These are phyloP conservation scores for Dysdera silvatica DNA, from an alignment of 1,140 invertebrate genomes.

Conservation along the genomic window DNA sequence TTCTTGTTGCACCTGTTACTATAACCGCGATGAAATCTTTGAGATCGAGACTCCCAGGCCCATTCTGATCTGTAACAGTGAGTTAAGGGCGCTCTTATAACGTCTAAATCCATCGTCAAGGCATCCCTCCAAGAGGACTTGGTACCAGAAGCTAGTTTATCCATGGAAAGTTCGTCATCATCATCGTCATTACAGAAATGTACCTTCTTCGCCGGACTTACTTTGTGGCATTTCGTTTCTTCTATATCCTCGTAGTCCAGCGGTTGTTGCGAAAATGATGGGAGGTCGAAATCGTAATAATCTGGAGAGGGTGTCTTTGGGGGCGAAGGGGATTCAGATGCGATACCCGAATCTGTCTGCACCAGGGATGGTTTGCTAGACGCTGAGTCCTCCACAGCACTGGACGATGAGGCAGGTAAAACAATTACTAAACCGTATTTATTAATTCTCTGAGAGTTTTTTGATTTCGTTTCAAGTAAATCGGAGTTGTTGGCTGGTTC, in stretches of 20 bases:
- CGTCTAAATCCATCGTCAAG: background rate
- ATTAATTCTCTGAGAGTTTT: background rate
- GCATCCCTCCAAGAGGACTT: slow-evolving; percentile 20
- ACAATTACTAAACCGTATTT: slow-evolving; percentile 26
- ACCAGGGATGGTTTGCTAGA: background rate
- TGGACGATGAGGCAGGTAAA: background rate
- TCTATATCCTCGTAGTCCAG: background rate
- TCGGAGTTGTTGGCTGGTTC: no score
- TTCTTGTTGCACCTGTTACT: slow-evolving; percentile 1
- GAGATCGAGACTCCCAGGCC: slow-evolving; percentile 10
- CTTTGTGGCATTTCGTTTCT: no score
- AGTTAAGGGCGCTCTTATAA: background rate
- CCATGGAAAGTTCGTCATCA: background rate
- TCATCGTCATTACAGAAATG: background rate
- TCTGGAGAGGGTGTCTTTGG: slow-evolving; percentile 23
- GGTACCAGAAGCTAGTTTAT: background rate
- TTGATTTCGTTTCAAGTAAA: no score
- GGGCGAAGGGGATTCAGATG: slow-evolving; percentile 22
- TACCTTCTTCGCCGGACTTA: slow-evolving; percentile 19
- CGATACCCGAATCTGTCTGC: slow-evolving; percentile 17
- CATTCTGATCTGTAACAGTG: slow-evolving; percentile 21
- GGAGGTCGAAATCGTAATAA: slow-evolving; percentile 7
- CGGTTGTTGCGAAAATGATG: no score
- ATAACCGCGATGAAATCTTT: no score
- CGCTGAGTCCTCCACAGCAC: background rate